phyloP scores from a whole-genome alignment of 1,140 invertebrate species.

The Mizuhopecten yessoensis region DNA sequence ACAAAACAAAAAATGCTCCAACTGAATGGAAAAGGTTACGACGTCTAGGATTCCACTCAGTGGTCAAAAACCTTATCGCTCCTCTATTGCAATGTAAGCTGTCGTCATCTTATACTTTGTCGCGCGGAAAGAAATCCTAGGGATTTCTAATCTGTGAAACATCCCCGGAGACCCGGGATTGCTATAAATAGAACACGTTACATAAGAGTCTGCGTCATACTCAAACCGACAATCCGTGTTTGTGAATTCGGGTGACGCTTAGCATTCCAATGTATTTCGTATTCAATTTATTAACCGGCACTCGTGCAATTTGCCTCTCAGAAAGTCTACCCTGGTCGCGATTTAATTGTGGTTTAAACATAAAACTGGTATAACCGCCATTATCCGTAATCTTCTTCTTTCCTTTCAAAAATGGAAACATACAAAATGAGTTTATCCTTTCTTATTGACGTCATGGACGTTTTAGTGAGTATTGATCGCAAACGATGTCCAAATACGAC shows the following conservation, averaged over 20 bases:
- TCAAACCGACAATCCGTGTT: neutral
- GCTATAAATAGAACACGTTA: neutral
- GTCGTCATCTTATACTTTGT: neutral
- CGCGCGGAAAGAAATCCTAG: neutral
- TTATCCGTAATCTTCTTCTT: neutral
- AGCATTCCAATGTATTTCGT: neutral
- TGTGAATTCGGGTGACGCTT: neutral
- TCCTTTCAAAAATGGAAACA: slow-evolving; percentile 18
- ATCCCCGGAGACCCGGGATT: neutral
- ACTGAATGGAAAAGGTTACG: too few species aligned
- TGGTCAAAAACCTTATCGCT: neutral
- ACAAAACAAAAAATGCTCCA: too few species aligned
- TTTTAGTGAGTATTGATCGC: neutral
- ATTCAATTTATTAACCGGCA: neutral
- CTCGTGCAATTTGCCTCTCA: slow-evolving; percentile 13
- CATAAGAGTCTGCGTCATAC: neutral
- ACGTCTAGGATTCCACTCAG: neutral
- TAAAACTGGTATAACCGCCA: neutral
- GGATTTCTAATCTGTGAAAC: slow-evolving; percentile 13
- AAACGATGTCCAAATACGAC: neutral
- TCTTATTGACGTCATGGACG: slow-evolving; percentile 17
- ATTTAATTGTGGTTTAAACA: neutral
- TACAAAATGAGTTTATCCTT: neutral
- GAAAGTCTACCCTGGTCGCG: neutral
- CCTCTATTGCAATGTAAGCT: neutral